Evolutionary conservation across 2,113 vertebrate genomes (phyloP), one percentile per base, ranked within the genome.

Genomic region (Recurvirostra avosetta): DNA sequence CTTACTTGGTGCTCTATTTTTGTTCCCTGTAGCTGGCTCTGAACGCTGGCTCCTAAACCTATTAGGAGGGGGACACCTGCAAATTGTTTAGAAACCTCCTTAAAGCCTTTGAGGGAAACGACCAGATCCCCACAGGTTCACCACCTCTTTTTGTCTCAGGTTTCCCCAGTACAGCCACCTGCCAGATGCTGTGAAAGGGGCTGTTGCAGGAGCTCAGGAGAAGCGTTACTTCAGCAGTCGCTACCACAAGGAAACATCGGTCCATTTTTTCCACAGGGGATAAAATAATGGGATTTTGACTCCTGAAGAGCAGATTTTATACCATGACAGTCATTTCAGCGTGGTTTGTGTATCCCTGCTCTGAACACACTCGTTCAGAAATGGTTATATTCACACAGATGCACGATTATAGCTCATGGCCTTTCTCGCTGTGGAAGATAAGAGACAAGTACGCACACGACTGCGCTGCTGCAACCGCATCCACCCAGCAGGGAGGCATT

Each of bases 1-100:
- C 67, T 92, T 91, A 34, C 71, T 63, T 8, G 67, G 9, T 16
- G 74, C 81, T 84, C 78, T 96, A 96, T 97, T 97, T 94, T 65
- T 62, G 80, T 34, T 53, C 89, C 67, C 58, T 18, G 6, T 49
- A 50, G 26, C 81, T 90, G 81, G 29, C 76, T 78, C 55, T 43
- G 61, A 79, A 21, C 20, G 2, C 65, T 5, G 47, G 12, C 73
- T 82, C 66, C 74, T 92, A 95, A 96, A 55, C 63, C 84, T 23
- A 52, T 90, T 88, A 96, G 16, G 23, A 92, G 36, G 87, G 81
- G 81, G 43, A 94, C 78, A 79, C 89, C 94, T 4, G 4, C 50
- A 65, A 78, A 75, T 50, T 22, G 20, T 11, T 80, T 30, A 3
- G n/a, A 94, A 91, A 96, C 79, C 77, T 81, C 65, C 90, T 63